Percentiles rank a stretch among this genome's conserved stretches.
These are phyloP conservation scores for Brenthis daphne DNA, from an alignment of 2,888 invertebrate genomes.

Conservation along the genomic window DNA sequence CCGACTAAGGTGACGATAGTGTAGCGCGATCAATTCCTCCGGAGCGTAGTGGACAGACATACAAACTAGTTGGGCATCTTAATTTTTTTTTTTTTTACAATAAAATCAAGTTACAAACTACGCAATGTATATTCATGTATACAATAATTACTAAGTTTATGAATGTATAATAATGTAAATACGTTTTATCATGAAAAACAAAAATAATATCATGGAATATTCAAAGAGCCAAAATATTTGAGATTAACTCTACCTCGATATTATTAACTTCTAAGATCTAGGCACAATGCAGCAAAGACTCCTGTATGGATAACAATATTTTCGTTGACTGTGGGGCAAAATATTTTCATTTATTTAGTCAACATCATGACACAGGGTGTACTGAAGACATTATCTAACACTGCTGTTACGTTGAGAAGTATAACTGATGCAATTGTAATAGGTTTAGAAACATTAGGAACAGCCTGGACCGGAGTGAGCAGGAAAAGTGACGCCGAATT, in stretches of 20 bases:
- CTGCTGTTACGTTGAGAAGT: conserved; percentile 48
- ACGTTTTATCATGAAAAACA: conserved; percentile 78
- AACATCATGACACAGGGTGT: conserved; percentile 69
- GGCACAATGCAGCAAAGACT: conserved; percentile 83
- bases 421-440: conserved; percentile 15
- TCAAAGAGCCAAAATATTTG: conserved; percentile 82
- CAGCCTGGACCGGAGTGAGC: conserved; percentile 23
- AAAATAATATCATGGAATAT: conserved; percentile 82
- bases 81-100: conserved; percentile 58
- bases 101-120: conserved; percentile 81
- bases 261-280: conserved; percentile 83
- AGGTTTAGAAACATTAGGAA: conserved; percentile 28
- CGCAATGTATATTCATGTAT: conserved; percentile 82
- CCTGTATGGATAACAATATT: conserved; percentile 80
- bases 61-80: conserved; percentile 72
- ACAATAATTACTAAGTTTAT: conserved; percentile 79
- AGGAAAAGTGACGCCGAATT: conserved; percentile 13
- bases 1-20: conserved; percentile 44
- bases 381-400: conserved; percentile 62
- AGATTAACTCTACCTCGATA: conserved; percentile 82
- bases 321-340: conserved; percentile 81
- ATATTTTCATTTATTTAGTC: conserved; percentile 55
- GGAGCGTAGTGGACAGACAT: conserved; percentile 61
- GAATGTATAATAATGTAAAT: conserved; percentile 80
- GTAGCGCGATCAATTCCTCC: conserved; percentile 65